These are phyloP conservation scores for Sebastes nivosus DNA, from an alignment of 2,797 vertebrate species.

Conservation along the genomic window DNA sequence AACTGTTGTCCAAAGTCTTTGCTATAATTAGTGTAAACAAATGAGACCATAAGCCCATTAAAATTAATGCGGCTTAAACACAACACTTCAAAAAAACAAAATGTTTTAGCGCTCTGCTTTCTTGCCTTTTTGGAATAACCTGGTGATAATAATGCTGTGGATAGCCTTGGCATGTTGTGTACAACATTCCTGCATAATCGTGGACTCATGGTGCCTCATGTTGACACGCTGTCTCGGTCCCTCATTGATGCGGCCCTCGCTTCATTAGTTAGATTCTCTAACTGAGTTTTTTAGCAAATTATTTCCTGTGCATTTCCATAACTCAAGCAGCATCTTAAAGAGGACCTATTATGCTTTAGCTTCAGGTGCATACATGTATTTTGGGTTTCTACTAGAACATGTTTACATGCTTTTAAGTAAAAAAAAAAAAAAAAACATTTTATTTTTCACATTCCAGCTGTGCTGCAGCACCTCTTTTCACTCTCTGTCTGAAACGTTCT, in stretches of 20 bases:
- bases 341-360: no score
- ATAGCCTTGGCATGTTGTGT: constrained; percentile 25
- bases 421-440: no score
- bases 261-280: constrained; percentile 73
- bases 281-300: constrained; percentile 65
- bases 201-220: constrained; percentile 39
- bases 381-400: no score
- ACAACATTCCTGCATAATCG: constrained; percentile 18
- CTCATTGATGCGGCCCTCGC: constrained; percentile 51
- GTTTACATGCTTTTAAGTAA: no score
- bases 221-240: constrained; percentile 39
- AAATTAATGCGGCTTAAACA: not conserved
- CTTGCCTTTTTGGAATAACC: not conserved
- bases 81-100: not conserved
- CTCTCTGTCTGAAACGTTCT: no score
- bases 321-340: not conserved
- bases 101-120: not conserved
- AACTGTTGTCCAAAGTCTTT: not conserved
- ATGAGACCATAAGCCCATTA: not conserved
- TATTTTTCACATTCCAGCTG: no score
- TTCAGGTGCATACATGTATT: no score
- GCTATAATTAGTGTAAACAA: constrained; percentile 7
- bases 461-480: no score
- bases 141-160: not conserved
- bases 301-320: constrained; percentile 8